Evolutionary conservation across 2,113 vertebrate species (phyloP).

Genomic region (Phyllopteryx taeniolatus): DNA sequence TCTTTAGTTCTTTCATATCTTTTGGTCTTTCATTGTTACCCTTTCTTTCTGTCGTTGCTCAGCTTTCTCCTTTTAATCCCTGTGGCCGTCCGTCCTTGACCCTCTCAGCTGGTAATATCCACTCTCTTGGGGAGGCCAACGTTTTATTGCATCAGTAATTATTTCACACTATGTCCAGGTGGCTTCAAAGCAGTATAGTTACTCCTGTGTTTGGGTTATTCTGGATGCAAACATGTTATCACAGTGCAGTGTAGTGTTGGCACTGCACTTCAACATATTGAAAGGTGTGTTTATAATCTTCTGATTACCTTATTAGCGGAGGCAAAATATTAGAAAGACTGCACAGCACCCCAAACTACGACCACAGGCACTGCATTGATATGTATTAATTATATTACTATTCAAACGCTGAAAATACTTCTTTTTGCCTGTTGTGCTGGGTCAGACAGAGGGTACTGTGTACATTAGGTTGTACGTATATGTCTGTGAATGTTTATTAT

Average conservation of each 20-base stretch:
- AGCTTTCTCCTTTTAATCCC: constrained; percentile 1
- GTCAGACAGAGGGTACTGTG: neutral
- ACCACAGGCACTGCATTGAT: too few relatives aligned
- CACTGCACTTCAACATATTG: neutral
- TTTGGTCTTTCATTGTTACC: neutral
- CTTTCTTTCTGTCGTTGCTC: neutral
- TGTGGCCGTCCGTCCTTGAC: constrained; percentile 61
- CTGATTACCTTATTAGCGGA: neutral
- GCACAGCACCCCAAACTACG: too few relatives aligned
- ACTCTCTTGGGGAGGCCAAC: constrained; percentile 44
- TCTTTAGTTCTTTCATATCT: neutral
- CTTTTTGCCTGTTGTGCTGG: constrained; percentile 10
- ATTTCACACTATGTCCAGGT: constrained; percentile 55
- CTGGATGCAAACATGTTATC: neutral
- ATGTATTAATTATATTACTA: neutral
- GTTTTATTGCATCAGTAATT: constrained; percentile 69
- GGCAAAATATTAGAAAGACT: neutral
- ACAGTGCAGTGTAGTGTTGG: neutral
- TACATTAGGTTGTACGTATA: constrained; percentile 4
- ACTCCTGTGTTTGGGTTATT: neutral
- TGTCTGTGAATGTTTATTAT: constrained; percentile 46
- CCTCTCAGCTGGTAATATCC: constrained; percentile 40
- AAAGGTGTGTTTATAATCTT: neutral
- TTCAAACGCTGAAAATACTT: neutral
- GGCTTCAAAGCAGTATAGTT: constrained; percentile 13